Percentiles rank a stretch among this genome's conserved stretches.
Evolutionary conservation across 2,113 vertebrate genomes (phyloP).

Genomic region (Rutilus rutilus): DNA sequence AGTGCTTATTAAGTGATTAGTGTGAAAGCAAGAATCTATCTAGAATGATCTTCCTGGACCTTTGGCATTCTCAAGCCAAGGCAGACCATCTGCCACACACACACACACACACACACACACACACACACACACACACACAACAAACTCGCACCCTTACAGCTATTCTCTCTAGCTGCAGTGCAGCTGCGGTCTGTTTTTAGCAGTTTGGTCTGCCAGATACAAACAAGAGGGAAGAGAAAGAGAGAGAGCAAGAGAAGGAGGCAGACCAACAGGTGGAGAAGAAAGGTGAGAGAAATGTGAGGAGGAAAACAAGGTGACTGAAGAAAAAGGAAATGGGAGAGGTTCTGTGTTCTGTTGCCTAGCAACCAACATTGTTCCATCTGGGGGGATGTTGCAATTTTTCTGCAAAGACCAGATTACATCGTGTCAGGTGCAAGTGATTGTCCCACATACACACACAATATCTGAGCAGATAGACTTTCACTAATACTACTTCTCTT

Average conservation of each 20-base stretch:
- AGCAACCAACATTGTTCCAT: slow-evolving; percentile 66
- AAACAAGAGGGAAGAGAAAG: slow-evolving; percentile 47
- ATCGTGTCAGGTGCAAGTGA: slow-evolving; percentile 47
- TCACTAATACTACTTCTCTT: slow-evolving; percentile 15
- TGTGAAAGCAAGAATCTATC: not conserved
- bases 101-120: slow-evolving; percentile 35
- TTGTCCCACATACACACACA: slow-evolving; percentile 8
- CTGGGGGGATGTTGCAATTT: slow-evolving; percentile 54
- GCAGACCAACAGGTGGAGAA: slow-evolving; percentile 56
- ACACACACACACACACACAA: not conserved
- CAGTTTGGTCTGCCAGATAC: slow-evolving; percentile 7
- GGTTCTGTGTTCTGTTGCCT: slow-evolving; percentile 65
- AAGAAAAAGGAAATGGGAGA: slow-evolving; percentile 58
- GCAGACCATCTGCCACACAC: slow-evolving; percentile 30
- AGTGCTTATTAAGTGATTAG: not conserved
- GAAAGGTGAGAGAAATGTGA: slow-evolving; percentile 41
- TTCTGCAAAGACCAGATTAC: slow-evolving; percentile 52
- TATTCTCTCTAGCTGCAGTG: slow-evolving; percentile 42
- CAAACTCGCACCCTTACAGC: slow-evolving; percentile 14
- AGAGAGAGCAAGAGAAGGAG: slow-evolving; percentile 51
- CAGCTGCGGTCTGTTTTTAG: slow-evolving; percentile 53
- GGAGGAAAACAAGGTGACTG: slow-evolving; percentile 42
- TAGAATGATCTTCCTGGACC: not conserved
- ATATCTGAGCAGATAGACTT: slow-evolving; percentile 40
- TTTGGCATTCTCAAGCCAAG: slow-evolving; percentile 1